A percentile compares a stretch with the other conserved stretches of the same genome.
Conservation (phyloP, 2,888 invertebrate genomes). For the Disparrhopalites patrizii region DNA sequence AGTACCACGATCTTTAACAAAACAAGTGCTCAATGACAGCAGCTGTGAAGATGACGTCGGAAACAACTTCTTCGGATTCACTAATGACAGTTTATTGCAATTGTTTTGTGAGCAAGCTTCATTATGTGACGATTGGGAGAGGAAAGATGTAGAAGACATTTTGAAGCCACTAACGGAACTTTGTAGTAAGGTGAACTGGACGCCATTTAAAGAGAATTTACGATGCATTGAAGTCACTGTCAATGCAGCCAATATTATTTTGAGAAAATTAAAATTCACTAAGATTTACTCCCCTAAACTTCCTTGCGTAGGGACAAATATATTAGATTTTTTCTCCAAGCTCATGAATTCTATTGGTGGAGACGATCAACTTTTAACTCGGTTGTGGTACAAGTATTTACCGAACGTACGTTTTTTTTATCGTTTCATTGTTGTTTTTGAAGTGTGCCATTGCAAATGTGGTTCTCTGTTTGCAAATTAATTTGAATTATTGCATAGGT, state of each 20-base stretch:
- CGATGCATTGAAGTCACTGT: background rate
- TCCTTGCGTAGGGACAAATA: background rate
- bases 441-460: background rate
- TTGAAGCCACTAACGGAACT: constrained; percentile 22
- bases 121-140: constrained; percentile 18
- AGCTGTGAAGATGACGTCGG: background rate
- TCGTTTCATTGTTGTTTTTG: background rate
- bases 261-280: constrained; percentile 2
- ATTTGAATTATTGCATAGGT: constrained; percentile 23
- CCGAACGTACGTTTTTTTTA: constrained; percentile 2
- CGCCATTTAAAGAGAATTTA: constrained; percentile 1
- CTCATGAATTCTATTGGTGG: background rate
- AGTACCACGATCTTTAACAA: constrained; percentile 15
- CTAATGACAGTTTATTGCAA: constrained; percentile 22
- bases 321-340: background rate
- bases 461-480: background rate
- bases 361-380: background rate
- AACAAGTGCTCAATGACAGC: background rate
- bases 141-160: constrained; percentile 28
- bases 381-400: background rate
- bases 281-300: constrained; percentile 12
- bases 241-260: background rate
- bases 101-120: constrained; percentile 25
- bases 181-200: constrained; percentile 15
- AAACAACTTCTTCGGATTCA: constrained; percentile 15